phyloP scores from a whole-genome alignment of 2,888 invertebrate species.

The Opisthograptis luteolata region DNA sequence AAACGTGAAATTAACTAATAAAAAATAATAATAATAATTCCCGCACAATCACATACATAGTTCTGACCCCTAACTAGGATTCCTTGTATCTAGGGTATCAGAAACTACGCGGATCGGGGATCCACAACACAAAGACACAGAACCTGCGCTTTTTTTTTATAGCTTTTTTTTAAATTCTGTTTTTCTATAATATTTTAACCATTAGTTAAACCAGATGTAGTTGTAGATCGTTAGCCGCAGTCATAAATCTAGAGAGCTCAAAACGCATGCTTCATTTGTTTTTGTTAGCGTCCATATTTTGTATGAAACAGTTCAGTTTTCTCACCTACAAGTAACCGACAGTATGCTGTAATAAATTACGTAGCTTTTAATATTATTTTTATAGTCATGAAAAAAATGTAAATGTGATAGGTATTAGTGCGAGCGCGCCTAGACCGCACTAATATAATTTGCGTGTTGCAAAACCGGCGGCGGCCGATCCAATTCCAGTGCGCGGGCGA shows the following conservation, averaged over 20 bases:
- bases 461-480: slow-evolving; percentile 52
- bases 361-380: background rate
- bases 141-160: too few relatives aligned
- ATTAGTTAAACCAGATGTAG: slow-evolving; percentile 24
- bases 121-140: too few relatives aligned
- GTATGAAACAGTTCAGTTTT: background rate
- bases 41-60: too few relatives aligned
- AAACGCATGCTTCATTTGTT: slow-evolving; percentile 1
- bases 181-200: too few relatives aligned
- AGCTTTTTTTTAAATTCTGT: too few relatives aligned
- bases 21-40: too few relatives aligned
- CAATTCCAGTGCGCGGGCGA: slow-evolving; percentile 47
- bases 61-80: too few relatives aligned
- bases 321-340: background rate
- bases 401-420: background rate
- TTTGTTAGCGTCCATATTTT: background rate
- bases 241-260: slow-evolving; percentile 21
- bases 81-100: too few relatives aligned
- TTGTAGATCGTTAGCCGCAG: slow-evolving; percentile 28
- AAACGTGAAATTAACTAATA: background rate
- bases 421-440: slow-evolving; percentile 28
- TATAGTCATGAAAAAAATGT: background rate
- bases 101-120: too few relatives aligned
- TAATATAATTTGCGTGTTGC: slow-evolving; percentile 47
- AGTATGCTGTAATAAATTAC: background rate